A percentile compares a stretch with the other conserved stretches of the same genome.
Evolutionary conservation across 2,888 invertebrate species (phyloP).

Genomic region (Hydroisotoma schaefferi): DNA sequence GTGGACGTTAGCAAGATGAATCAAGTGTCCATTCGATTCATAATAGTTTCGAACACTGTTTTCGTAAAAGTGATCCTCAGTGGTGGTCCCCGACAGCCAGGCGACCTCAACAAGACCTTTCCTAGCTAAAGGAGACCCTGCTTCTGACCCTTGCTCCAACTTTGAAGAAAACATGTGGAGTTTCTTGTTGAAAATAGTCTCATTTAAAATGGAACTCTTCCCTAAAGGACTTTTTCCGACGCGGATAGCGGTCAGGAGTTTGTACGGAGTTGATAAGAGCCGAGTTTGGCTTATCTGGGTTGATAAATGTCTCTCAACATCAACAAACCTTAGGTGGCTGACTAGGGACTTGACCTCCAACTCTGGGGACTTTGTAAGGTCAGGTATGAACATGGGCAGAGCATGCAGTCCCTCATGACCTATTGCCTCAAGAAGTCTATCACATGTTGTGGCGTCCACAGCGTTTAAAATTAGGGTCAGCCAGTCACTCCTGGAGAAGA

Average conservation of each 20-base stretch:
- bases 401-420: too few relatives aligned
- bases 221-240: background rate
- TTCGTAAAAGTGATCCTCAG: background rate
- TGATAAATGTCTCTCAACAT: too few relatives aligned
- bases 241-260: background rate
- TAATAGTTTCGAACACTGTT: background rate
- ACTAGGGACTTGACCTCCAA: too few relatives aligned
- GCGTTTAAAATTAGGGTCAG: too few relatives aligned
- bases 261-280: background rate
- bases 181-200: background rate
- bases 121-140: background rate
- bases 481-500: background rate
- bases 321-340: too few relatives aligned
- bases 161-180: background rate
- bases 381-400: too few relatives aligned
- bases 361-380: too few relatives aligned
- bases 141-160: background rate
- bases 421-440: too few relatives aligned
- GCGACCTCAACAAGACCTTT: background rate
- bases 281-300: background rate
- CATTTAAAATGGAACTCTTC: slow-evolving; percentile 4
- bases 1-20: slow-evolving; percentile 7
- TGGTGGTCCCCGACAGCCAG: background rate
- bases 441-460: too few relatives aligned
- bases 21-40: background rate